Evolutionary conservation across 2,888 invertebrate species (phyloP).

Genomic region (Syrphus vitripennis): DNA sequence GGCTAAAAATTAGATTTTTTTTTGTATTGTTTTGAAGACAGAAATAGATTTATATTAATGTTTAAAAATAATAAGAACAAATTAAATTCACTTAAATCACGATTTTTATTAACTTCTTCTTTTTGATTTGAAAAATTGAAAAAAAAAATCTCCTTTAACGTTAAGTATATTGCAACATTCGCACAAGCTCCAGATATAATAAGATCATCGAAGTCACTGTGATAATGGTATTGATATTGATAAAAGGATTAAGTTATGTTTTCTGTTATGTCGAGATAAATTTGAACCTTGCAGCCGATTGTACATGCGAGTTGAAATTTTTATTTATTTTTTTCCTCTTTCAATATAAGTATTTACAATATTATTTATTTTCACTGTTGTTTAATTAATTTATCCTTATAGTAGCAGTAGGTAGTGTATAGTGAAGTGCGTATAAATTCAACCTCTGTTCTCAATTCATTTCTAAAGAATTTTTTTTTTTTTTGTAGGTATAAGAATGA

Average conservation of each 20-base stretch:
- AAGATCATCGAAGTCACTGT: slow-evolving; percentile 34
- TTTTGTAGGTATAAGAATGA: slow-evolving; percentile 5
- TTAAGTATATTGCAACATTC: slow-evolving; percentile 50
- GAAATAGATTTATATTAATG: slow-evolving; percentile 33
- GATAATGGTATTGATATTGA: slow-evolving; percentile 68
- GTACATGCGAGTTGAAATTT: slow-evolving; percentile 23
- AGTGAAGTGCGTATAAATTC: slow-evolving; percentile 55
- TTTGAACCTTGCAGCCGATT: slow-evolving; percentile 40
- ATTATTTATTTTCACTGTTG: slow-evolving; percentile 29
- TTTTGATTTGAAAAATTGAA: slow-evolving; percentile 3
- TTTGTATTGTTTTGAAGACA: not conserved
- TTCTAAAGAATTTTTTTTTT: slow-evolving; percentile 43
- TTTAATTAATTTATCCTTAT: slow-evolving; percentile 69
- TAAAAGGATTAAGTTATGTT: slow-evolving; percentile 42
- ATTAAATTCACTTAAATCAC: slow-evolving; percentile 2
- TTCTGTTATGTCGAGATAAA: slow-evolving; percentile 24
- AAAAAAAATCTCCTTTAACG: slow-evolving; percentile 21
- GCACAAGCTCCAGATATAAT: slow-evolving; percentile 32
- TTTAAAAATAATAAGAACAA: not conserved
- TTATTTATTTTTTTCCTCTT: not conserved
- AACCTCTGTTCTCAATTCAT: slow-evolving; percentile 67
- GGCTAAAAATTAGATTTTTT: slow-evolving; percentile 39
- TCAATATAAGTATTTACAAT: too few relatives aligned
- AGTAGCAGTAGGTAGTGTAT: slow-evolving; percentile 18
- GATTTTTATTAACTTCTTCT: slow-evolving; percentile 11